Percentiles rank a stretch among this genome's conserved stretches.
Conservation (phyloP, 1,140 invertebrate species). For the Asbolus verrucosus region DNA sequence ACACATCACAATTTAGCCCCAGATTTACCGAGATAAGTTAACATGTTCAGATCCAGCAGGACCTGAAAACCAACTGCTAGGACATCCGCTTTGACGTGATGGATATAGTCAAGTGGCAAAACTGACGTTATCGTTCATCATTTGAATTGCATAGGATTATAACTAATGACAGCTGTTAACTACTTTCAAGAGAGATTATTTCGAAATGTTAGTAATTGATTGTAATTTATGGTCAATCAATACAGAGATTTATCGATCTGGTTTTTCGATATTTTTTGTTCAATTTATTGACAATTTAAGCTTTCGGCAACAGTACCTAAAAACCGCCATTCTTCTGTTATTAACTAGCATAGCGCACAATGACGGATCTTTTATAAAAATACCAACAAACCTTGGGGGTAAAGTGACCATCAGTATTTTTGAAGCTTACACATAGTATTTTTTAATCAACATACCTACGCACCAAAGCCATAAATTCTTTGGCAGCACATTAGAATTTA, state of each 20-base stretch:
- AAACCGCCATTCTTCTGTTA: too few species aligned
- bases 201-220: slow-evolving; percentile 20
- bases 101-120: slow-evolving; percentile 20
- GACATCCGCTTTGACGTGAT: not conserved
- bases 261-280: not conserved
- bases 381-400: too few species aligned
- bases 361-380: slow-evolving; percentile 14
- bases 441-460: slow-evolving; percentile 12
- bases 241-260: not conserved
- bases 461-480: slow-evolving; percentile 13
- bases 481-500: slow-evolving; percentile 10
- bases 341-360: too few species aligned
- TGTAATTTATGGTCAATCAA: slow-evolving; percentile 7
- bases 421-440: not conserved
- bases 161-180: slow-evolving; percentile 36
- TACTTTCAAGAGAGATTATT: slow-evolving; percentile 11
- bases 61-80: not conserved
- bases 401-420: not conserved
- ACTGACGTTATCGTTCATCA: slow-evolving; percentile 32
- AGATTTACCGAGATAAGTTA: slow-evolving; percentile 6
- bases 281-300: not conserved
- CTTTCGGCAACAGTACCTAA: too few species aligned
- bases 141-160: slow-evolving; percentile 31
- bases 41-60: slow-evolving; percentile 1
- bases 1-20: not conserved